Percentiles rank a stretch among this genome's conserved stretches.
Evolutionary conservation across 2,888 invertebrate genomes (phyloP).

Genomic region (Diogma glabrata): DNA sequence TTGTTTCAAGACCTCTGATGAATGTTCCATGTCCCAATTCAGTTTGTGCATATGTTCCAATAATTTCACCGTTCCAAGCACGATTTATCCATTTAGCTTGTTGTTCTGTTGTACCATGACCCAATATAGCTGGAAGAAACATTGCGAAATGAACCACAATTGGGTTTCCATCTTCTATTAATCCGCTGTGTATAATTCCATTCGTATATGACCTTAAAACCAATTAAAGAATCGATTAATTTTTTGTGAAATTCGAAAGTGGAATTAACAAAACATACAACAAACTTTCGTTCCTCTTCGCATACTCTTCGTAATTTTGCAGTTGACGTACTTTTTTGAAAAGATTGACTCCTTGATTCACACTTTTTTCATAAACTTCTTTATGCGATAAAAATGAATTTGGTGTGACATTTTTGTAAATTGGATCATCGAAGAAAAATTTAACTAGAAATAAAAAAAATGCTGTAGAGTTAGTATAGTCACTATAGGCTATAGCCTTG

Average conservation of each 20-base stretch:
- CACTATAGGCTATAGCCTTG: no score
- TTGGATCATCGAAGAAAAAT: slow-evolving; percentile 45
- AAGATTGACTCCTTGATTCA: slow-evolving; percentile 59
- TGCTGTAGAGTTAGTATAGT: no score
- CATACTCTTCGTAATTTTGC: no score
- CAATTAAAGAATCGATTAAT: no score
- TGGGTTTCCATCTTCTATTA: slow-evolving; percentile 37
- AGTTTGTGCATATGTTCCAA: slow-evolving; percentile 94
- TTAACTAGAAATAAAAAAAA: slow-evolving; percentile 31
- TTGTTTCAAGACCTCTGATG: slow-evolving; percentile 84
- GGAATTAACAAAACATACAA: no score
- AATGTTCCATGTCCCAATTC: slow-evolving; percentile 94
- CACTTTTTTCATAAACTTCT: slow-evolving; percentile 67
- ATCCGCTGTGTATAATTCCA: slow-evolving; percentile 31
- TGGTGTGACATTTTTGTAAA: slow-evolving; percentile 53
- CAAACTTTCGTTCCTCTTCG: no score
- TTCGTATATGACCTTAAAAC: no score
- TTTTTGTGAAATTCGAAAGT: no score
- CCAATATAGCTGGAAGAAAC: slow-evolving; percentile 86
- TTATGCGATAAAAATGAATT: slow-evolving; percentile 71
- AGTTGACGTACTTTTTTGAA: slow-evolving; percentile 58
- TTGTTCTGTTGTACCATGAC: slow-evolving; percentile 80
- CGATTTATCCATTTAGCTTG: slow-evolving; percentile 76
- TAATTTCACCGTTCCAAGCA: slow-evolving; percentile 71
- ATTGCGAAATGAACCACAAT: slow-evolving; percentile 75